These are phyloP conservation scores for Perca flavescens DNA, from an alignment of 2,113 vertebrate genomes.

Conservation along the genomic window DNA sequence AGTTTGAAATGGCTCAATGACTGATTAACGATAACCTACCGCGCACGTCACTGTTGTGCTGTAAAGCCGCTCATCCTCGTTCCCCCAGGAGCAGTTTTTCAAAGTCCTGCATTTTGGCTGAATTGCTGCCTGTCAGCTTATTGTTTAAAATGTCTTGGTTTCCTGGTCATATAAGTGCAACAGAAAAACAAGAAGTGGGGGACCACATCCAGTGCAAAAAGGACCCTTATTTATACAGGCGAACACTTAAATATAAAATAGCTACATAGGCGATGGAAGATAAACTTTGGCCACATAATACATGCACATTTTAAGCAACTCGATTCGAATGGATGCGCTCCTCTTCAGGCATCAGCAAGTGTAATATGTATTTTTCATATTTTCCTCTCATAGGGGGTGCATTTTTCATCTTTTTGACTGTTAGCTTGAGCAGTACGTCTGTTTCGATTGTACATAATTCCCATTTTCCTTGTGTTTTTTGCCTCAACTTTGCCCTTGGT, in stretches of 20 bases:
- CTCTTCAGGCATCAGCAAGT: slow-evolving; percentile 47
- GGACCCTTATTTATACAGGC: not conserved
- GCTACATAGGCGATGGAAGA: not conserved
- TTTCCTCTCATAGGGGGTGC: slow-evolving; percentile 5
- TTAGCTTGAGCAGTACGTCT: slow-evolving; percentile 8
- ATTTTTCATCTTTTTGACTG: slow-evolving; percentile 17
- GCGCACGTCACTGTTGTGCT: not conserved
- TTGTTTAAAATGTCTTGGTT: slow-evolving; percentile 24
- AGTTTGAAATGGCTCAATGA: not conserved
- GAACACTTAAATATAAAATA: not conserved
- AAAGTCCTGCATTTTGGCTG: not conserved
- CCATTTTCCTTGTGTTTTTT: not conserved
- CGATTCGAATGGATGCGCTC: slow-evolving; percentile 22
- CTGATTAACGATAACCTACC: not conserved
- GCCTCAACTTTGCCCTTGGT: not conserved
- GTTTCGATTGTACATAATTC: not conserved
- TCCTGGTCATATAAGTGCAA: not conserved
- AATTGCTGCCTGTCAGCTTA: slow-evolving; percentile 22
- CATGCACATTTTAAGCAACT: slow-evolving; percentile 53
- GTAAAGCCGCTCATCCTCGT: not conserved
- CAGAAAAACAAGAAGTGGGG: slow-evolving; percentile 24
- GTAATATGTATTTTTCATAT: slow-evolving; percentile 47
- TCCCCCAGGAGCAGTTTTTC: not conserved
- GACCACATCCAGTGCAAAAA: slow-evolving; percentile 17
- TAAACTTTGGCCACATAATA: slow-evolving; percentile 1